phyloP scores from a whole-genome alignment of 2,888 invertebrate genomes.

The Drosophila pseudotalamancana region DNA sequence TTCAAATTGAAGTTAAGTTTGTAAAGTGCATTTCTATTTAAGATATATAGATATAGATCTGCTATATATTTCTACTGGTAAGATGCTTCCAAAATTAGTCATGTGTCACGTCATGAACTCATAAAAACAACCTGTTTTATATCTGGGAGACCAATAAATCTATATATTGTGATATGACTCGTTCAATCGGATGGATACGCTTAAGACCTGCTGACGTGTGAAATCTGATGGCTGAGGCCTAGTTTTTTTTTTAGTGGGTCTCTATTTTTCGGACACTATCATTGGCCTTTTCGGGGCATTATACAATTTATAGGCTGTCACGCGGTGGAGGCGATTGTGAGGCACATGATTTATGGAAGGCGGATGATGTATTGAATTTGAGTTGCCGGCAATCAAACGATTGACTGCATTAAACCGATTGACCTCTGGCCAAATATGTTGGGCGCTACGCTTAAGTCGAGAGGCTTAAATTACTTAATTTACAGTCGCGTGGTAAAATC shows the following conservation, averaged over 20 bases:
- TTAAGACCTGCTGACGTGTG: too few relatives aligned
- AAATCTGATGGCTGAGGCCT: too few relatives aligned
- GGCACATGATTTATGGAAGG: constrained; percentile 59
- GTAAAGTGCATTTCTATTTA: background rate
- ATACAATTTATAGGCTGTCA: constrained; percentile 54
- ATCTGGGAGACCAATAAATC: constrained; percentile 15
- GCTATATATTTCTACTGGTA: background rate
- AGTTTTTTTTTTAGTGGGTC: too few relatives aligned
- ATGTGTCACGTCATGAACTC: too few relatives aligned
- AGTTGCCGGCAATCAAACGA: constrained; percentile 58
- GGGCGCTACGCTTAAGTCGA: background rate
- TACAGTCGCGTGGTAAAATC: constrained; percentile 53
- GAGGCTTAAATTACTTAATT: constrained; percentile 19
- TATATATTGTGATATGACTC: constrained; percentile 12
- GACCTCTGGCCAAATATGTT: constrained; percentile 17
- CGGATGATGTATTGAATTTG: constrained; percentile 61
- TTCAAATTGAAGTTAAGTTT: background rate
- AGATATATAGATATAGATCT: background rate
- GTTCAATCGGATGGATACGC: background rate
- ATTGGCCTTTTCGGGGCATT: constrained; percentile 21
- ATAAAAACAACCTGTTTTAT: background rate
- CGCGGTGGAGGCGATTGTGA: constrained; percentile 41
- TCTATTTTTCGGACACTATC: constrained; percentile 29
- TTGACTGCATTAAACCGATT: constrained; percentile 40
- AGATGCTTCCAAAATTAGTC: too few relatives aligned